phyloP scores from a whole-genome alignment of 2,888 invertebrate species.

The Dryobotodes eremita region DNA sequence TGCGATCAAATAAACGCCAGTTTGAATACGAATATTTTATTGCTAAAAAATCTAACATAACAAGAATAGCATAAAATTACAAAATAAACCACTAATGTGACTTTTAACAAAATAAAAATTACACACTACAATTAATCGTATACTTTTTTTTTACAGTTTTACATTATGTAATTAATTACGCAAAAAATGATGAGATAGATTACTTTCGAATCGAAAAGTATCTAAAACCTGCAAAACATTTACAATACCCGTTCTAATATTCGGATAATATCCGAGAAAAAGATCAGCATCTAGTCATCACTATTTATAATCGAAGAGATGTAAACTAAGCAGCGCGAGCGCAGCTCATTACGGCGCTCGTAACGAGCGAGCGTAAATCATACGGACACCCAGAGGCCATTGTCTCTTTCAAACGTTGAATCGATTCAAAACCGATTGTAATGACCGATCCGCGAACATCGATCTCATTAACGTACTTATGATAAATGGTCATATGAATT shows the following conservation, averaged over 20 bases:
- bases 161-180: constrained; percentile 9
- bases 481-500: constrained; percentile 69
- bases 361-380: constrained; percentile 88
- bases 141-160: constrained; percentile 17
- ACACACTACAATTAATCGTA: constrained; percentile 35
- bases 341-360: constrained; percentile 87
- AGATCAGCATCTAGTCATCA: constrained; percentile 60
- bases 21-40: constrained; percentile 53
- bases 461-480: constrained; percentile 69
- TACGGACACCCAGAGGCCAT: constrained; percentile 86
- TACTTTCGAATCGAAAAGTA: not conserved
- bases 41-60: constrained; percentile 49
- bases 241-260: not conserved
- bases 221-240: not conserved
- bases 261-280: constrained; percentile 34
- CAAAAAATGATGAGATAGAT: not conserved
- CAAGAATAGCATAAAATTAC: constrained; percentile 26
- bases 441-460: constrained; percentile 81
- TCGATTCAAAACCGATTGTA: constrained; percentile 77
- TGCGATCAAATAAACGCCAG: constrained; percentile 54
- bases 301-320: constrained; percentile 76
- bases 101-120: constrained; percentile 11
- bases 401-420: constrained; percentile 79
- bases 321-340: constrained; percentile 80
- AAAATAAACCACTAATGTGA: not conserved